A percentile compares a stretch with the other conserved stretches of the same genome.
Evolutionary conservation across 2,113 vertebrate species (phyloP).

Genomic region (Plestiodon gilberti): DNA sequence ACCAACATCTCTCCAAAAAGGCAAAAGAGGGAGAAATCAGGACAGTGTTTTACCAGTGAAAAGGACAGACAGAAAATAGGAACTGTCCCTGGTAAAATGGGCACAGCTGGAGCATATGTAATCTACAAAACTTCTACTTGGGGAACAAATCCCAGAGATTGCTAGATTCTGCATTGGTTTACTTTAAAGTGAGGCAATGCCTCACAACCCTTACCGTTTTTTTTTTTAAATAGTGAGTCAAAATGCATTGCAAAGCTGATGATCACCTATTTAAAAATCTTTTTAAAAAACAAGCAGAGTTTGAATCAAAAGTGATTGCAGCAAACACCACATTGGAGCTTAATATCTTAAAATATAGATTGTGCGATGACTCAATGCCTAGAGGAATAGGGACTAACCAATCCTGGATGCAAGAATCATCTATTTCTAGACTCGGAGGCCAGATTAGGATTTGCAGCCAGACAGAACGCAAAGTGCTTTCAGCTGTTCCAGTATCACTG

Average conservation of each 20-base stretch:
- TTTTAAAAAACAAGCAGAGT: background rate
- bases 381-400: constrained; percentile 18
- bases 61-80: background rate
- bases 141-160: background rate
- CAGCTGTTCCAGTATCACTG: background rate
- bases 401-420: background rate
- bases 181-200: background rate
- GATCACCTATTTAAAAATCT: background rate
- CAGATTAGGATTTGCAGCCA: constrained; percentile 18
- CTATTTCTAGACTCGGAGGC: constrained; percentile 30
- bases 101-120: background rate
- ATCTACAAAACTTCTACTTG: background rate
- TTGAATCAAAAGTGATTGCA: constrained; percentile 28
- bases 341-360: constrained; percentile 6
- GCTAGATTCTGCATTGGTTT: background rate
- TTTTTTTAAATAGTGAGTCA: background rate
- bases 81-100: background rate
- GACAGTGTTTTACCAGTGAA: background rate
- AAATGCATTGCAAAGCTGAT: background rate
- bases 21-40: background rate
- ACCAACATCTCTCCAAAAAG: background rate
- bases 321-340: constrained; percentile 9
- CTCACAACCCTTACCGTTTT: background rate
- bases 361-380: background rate
- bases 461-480: background rate